Conservation (phyloP, 2,888 invertebrate genomes). For the Neoaliturus tenellus region DNA sequence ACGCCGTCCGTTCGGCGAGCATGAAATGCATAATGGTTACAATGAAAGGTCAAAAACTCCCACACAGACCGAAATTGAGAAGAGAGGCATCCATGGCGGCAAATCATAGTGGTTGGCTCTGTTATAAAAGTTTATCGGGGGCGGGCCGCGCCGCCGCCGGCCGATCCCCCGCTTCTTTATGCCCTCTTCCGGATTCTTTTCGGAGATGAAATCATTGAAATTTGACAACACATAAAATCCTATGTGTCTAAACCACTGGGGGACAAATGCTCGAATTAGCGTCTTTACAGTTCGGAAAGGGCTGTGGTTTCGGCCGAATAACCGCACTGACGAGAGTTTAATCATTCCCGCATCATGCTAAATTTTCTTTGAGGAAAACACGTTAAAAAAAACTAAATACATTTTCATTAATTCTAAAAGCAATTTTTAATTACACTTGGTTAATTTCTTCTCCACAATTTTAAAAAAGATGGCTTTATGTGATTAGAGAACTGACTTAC, state of each 20-base stretch:
- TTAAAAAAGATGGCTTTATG: too few relatives aligned
- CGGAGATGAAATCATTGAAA: constrained; percentile 32
- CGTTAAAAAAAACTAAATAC: too few relatives aligned
- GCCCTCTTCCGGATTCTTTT: constrained; percentile 17
- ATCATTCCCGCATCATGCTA: too few relatives aligned
- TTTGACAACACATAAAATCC: constrained; percentile 23
- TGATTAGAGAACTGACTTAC: too few relatives aligned
- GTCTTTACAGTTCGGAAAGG: not conserved
- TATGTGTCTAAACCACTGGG: constrained; percentile 22
- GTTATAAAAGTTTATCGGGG: constrained; percentile 47
- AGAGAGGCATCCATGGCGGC: not conserved
- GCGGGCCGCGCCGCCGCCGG: constrained; percentile 10
- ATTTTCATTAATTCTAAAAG: too few relatives aligned
- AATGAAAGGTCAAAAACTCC: constrained; percentile 52
- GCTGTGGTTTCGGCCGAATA: not conserved
- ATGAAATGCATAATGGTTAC: constrained; percentile 50
- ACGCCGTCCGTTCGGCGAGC: constrained; percentile 2
- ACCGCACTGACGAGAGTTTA: too few relatives aligned
- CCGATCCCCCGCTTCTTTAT: constrained; percentile 7
- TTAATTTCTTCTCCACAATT: too few relatives aligned
- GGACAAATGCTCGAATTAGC: not conserved
- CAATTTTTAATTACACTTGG: too few relatives aligned
- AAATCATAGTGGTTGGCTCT: constrained; percentile 43
- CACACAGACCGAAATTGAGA: constrained; percentile 33
- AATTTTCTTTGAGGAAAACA: too few relatives aligned